These are phyloP conservation scores for Tringa solitaria DNA, from an alignment of 2,113 vertebrate species.

Conservation along the genomic window DNA sequence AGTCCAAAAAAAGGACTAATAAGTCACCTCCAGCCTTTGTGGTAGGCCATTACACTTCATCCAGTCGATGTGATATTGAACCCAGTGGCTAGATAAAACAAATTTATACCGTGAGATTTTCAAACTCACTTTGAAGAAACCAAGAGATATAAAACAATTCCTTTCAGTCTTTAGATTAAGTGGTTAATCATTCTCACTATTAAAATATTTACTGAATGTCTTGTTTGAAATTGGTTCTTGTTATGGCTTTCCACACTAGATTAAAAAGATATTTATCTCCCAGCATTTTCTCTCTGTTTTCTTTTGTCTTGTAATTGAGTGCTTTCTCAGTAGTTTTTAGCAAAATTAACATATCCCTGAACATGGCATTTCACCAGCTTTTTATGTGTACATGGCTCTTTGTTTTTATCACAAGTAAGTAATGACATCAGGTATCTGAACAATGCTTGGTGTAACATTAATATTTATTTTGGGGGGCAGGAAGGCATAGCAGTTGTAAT, in stretches of 20 bases:
- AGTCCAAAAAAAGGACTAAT: not conserved
- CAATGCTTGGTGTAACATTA: not conserved
- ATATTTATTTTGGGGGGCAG: not conserved
- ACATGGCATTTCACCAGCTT: not conserved
- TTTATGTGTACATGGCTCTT: not conserved
- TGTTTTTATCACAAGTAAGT: not conserved
- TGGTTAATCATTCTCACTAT: not conserved
- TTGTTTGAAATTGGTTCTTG: not conserved
- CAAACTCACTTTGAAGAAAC: not conserved
- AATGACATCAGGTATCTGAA: not conserved
- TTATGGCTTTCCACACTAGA: not conserved
- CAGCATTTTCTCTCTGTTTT: not conserved
- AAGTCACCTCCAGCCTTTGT: not conserved
- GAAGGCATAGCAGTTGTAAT: not conserved
- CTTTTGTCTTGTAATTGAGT: not conserved
- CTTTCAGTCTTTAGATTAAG: not conserved
- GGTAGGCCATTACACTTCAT: not conserved
- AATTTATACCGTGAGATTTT: not conserved
- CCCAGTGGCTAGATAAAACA: not conserved
- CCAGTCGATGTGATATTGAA: not conserved
- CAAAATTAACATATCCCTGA: not conserved
- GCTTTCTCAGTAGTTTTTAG: not conserved
- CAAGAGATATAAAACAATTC: not conserved
- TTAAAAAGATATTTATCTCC: not conserved
- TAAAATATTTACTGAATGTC: constrained; percentile 10